A percentile compares a stretch with the other conserved stretches of the same genome.
Evolutionary conservation across 2,888 invertebrate species (phyloP).

Genomic region (Rutpela maculata): DNA sequence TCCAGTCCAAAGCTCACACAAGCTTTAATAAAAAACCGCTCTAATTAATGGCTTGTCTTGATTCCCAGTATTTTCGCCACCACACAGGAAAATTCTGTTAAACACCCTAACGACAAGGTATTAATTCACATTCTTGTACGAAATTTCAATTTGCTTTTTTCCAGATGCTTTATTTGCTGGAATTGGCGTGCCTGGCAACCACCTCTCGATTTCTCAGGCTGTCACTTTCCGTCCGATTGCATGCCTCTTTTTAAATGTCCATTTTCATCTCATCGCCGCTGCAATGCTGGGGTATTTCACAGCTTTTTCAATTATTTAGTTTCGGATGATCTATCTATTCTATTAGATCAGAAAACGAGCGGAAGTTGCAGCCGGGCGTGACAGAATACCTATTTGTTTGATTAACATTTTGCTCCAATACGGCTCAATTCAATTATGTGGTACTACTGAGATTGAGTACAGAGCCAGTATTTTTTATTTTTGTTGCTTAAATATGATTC

Average conservation of each 20-base stretch:
- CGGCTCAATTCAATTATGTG: no score
- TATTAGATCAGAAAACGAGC: no score
- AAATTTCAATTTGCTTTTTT: conserved; percentile 64
- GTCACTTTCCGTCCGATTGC: conserved; percentile 62
- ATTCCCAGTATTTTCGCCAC: conserved; percentile 25
- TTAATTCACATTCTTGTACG: conserved; percentile 62
- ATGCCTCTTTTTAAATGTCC: conserved; percentile 58
- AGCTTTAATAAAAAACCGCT: conserved; percentile 52
- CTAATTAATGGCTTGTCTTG: conserved; percentile 49
- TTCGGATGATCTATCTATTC: no score
- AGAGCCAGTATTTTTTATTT: no score
- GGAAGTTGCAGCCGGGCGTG: no score
- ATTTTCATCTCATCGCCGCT: conserved; percentile 49
- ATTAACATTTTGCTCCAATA: no score
- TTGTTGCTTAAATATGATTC: no score
- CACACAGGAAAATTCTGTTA: conserved; percentile 42
- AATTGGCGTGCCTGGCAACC: conserved; percentile 56
- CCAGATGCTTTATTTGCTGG: conserved; percentile 54
- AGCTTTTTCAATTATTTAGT: not conserved
- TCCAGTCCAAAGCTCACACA: conserved; percentile 22
- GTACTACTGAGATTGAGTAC: no score
- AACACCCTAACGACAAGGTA: conserved; percentile 56
- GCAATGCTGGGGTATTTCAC: not conserved
- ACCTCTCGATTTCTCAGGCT: conserved; percentile 51
- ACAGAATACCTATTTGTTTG: no score